A percentile compares a stretch with the other conserved stretches of the same genome.
These are phyloP conservation scores for Aplidium turbinatum DNA, from an alignment of 23 tunicate genomes.

Conservation along the genomic window DNA sequence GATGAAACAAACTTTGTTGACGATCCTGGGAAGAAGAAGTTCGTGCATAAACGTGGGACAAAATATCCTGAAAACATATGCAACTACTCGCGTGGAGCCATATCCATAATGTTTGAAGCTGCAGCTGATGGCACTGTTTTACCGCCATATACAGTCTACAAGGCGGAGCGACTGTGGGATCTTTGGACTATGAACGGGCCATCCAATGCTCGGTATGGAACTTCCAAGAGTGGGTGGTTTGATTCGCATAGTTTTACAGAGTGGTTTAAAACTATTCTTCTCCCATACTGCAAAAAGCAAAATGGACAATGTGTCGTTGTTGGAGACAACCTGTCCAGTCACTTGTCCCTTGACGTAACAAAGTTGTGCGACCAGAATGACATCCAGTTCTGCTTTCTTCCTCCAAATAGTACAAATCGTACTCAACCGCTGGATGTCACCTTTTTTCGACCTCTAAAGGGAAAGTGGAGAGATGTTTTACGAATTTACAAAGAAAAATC, in stretches of 20 bases:
- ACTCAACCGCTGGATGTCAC: constrained; percentile 21
- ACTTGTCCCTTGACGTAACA: constrained; percentile 1
- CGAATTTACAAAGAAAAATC: not conserved
- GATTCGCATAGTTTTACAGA: constrained; percentile 1
- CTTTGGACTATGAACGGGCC: constrained; percentile 9
- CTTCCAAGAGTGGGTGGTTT: constrained; percentile 18
- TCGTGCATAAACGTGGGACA: not conserved
- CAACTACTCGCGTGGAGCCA: constrained; percentile 1
- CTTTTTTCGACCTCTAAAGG: constrained; percentile 3
- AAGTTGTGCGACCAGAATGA: constrained; percentile 1
- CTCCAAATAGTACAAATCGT: constrained; percentile 3
- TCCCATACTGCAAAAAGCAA: constrained; percentile 5
- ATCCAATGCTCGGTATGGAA: constrained; percentile 5
- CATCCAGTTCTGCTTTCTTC: constrained; percentile 12
- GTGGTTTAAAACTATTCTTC: not conserved
- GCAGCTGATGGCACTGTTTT: constrained; percentile 5
- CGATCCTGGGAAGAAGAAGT: constrained; percentile 1
- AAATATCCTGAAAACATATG: constrained; percentile 1
- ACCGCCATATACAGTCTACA: constrained; percentile 8
- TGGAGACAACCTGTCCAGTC: constrained; percentile 12
- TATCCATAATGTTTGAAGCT: constrained; percentile 7
- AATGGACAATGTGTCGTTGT: not conserved
- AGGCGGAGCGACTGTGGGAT: constrained; percentile 1
- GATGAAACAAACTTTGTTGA: constrained; percentile 1
- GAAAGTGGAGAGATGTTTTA: not conserved